These are phyloP conservation scores for Esox masquinongy DNA, from an alignment of 2,797 vertebrate species.

Conservation along the genomic window DNA sequence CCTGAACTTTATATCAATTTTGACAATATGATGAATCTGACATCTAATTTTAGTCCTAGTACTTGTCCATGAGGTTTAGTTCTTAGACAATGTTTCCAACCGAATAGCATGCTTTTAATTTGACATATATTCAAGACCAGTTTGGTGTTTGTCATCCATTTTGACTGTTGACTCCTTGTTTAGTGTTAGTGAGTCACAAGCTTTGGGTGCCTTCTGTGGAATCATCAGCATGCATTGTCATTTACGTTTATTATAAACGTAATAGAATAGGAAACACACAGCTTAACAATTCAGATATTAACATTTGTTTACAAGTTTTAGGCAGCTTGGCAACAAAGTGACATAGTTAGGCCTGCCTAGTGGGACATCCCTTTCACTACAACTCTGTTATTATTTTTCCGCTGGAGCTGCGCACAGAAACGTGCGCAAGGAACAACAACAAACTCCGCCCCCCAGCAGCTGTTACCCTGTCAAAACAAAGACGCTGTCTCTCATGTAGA, in stretches of 20 bases:
- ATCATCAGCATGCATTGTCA: no score
- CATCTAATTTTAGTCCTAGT: no score
- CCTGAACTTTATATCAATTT: no score
- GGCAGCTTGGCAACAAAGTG: not conserved
- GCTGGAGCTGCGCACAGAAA: conserved; percentile 48
- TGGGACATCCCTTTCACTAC: conserved; percentile 41
- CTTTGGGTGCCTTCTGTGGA: no score
- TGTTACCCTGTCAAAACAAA: conserved; percentile 94
- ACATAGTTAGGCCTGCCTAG: not conserved
- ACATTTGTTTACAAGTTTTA: not conserved
- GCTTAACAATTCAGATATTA: not conserved
- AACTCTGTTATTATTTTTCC: conserved; percentile 35
- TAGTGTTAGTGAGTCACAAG: no score
- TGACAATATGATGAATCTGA: no score
- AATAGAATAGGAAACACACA: not conserved
- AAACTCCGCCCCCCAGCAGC: conserved; percentile 83
- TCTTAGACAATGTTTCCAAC: no score
- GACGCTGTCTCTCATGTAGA: conserved; percentile 65
- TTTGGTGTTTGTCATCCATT: no score
- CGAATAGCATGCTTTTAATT: no score
- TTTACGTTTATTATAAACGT: not conserved
- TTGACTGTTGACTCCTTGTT: no score
- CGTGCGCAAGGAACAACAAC: conserved; percentile 71
- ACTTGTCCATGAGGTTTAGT: no score
- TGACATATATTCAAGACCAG: no score